Percentiles rank a stretch among this genome's conserved stretches.
Conservation (phyloP, 2,113 vertebrate genomes). For the Corynorhinus townsendii region DNA sequence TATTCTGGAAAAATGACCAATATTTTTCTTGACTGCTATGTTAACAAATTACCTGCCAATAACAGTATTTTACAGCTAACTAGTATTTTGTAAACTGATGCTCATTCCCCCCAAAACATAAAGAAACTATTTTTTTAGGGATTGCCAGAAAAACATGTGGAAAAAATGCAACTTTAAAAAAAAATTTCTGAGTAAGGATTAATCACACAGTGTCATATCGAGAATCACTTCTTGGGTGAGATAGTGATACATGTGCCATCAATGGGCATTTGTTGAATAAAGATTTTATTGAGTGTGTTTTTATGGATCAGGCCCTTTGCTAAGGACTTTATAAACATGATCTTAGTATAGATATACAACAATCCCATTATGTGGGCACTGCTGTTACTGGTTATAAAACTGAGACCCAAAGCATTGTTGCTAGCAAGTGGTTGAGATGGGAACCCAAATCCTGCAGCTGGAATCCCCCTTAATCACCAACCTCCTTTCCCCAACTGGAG, state of each 20-base stretch:
- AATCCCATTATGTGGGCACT: neutral
- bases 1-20: neutral
- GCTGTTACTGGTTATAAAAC: neutral
- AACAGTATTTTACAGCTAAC: neutral
- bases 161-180: neutral
- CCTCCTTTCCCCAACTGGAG: neutral
- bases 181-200: neutral
- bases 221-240: conserved; percentile 16
- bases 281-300: neutral
- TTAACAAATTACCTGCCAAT: accelerated
- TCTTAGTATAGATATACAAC: neutral
- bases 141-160: neutral
- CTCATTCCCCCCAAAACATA: accelerated
- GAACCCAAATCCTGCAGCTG: neutral
- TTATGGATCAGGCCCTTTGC: neutral
- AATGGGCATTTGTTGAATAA: neutral
- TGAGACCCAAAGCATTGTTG: neutral
- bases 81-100: neutral
- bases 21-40: neutral
- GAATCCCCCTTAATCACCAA: neutral
- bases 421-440: neutral
- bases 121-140: neutral
- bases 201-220: neutral
- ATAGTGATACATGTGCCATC: neutral
- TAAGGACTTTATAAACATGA: neutral